phyloP scores from a whole-genome alignment of 2,113 vertebrate genomes.

The Nesogale talazaci region DNA sequence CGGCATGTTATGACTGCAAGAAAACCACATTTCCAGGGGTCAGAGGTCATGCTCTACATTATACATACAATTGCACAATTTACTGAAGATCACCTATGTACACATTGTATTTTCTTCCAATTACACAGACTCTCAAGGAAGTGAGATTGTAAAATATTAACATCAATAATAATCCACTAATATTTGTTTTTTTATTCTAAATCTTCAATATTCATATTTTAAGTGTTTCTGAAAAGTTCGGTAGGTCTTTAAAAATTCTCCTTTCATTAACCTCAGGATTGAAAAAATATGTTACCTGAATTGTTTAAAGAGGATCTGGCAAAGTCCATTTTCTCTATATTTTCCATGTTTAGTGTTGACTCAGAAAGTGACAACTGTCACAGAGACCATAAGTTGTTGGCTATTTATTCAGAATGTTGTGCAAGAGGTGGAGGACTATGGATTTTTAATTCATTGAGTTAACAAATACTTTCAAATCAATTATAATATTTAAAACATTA shows the following conservation, averaged over 20 bases:
- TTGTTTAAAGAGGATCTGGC: background rate
- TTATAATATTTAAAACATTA: background rate
- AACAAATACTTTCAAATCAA: background rate
- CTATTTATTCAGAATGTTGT: background rate
- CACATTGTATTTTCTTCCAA: background rate
- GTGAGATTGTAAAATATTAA: slow-evolving; percentile 6
- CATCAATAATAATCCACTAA: background rate
- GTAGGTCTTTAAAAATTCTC: background rate
- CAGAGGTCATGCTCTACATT: background rate
- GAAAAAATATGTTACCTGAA: background rate
- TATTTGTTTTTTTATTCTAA: background rate
- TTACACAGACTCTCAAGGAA: background rate
- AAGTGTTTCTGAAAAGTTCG: background rate
- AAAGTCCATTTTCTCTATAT: background rate
- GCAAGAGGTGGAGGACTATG: background rate
- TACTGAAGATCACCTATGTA: background rate
- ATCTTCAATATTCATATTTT: too few relatives aligned
- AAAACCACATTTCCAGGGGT: background rate
- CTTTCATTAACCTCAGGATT: slow-evolving; percentile 1
- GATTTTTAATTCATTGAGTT: background rate
- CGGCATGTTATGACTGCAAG: background rate
- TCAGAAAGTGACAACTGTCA: slow-evolving; percentile 11
- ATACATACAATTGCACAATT: background rate
- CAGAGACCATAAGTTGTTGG: background rate
- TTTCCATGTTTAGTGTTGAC: background rate